Percentiles rank a stretch among this genome's conserved stretches.
Evolutionary conservation across 1,140 invertebrate species (phyloP).

Genomic region (Aculops lycopersici): DNA sequence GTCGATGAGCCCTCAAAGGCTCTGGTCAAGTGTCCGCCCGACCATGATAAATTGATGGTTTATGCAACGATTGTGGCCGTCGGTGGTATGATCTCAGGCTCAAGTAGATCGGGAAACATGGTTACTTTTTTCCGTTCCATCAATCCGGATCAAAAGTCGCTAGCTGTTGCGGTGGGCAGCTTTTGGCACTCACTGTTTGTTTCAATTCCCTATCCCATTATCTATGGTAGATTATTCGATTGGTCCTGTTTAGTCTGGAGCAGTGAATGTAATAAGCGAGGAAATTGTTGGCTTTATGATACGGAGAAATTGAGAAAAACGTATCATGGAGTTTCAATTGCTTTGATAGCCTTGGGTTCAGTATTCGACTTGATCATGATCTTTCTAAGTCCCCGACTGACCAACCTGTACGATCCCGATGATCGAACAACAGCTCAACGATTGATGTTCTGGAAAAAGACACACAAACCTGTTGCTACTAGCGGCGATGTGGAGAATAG

Average conservation of each 20-base stretch:
- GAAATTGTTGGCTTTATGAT: constrained; percentile 16
- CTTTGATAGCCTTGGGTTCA: constrained; percentile 9
- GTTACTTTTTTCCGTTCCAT: background rate
- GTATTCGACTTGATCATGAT: constrained; percentile 10
- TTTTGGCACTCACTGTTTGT: constrained; percentile 10
- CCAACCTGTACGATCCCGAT: too few relatives aligned
- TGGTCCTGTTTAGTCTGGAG: constrained; percentile 15
- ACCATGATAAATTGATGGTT: background rate
- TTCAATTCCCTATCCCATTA: constrained; percentile 15
- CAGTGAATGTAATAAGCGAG: constrained; percentile 12
- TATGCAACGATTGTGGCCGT: background rate
- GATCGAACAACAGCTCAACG: too few relatives aligned
- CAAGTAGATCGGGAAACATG: background rate
- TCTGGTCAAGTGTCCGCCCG: background rate
- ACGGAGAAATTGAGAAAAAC: constrained; percentile 12
- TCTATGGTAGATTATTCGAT: constrained; percentile 15
- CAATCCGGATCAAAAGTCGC: background rate
- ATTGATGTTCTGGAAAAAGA: too few relatives aligned
- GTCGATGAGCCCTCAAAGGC: too few relatives aligned
- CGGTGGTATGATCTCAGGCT: background rate
- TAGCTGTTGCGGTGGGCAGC: background rate
- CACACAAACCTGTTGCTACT: too few relatives aligned
- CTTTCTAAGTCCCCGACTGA: too few relatives aligned
- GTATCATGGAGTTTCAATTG: constrained; percentile 10
- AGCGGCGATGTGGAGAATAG: too few relatives aligned